Percentiles rank a stretch among this genome's conserved stretches.
Conservation (phyloP, 2,888 invertebrate species). For the Mimas tiliae region DNA sequence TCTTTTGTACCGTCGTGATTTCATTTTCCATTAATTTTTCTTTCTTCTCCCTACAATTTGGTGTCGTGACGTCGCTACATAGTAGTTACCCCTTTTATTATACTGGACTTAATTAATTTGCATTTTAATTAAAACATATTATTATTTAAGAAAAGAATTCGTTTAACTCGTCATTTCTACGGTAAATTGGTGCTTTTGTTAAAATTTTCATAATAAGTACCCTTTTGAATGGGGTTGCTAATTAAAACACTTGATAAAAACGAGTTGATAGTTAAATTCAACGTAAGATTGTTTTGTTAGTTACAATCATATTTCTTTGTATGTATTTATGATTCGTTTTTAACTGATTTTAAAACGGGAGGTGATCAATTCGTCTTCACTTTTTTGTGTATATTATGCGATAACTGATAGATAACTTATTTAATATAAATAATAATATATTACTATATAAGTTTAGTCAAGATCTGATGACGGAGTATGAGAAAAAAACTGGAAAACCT, state of each 20-base stretch:
- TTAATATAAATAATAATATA: too few relatives aligned
- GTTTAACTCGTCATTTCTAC: constrained; percentile 50
- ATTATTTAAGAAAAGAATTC: constrained; percentile 64
- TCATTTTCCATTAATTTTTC: constrained; percentile 85
- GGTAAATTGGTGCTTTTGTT: constrained; percentile 52
- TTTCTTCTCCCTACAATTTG: constrained; percentile 87
- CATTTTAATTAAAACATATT: constrained; percentile 83
- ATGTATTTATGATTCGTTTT: constrained; percentile 3
- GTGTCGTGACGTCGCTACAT: constrained; percentile 78
- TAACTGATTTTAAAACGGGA: too few relatives aligned
- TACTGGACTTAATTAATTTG: constrained; percentile 81
- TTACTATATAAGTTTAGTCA: too few relatives aligned
- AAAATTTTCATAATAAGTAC: constrained; percentile 41
- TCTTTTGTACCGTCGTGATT: constrained; percentile 83
- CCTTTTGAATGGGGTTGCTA: constrained; percentile 33
- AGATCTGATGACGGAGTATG: too few relatives aligned
- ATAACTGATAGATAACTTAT: too few relatives aligned
- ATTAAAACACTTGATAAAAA: constrained; percentile 28
- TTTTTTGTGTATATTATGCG: too few relatives aligned
- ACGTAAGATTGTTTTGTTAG: constrained; percentile 9
- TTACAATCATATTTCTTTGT: constrained; percentile 17
- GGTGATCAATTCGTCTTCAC: too few relatives aligned
- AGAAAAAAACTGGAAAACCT: too few relatives aligned
- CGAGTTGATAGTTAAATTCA: constrained; percentile 14
- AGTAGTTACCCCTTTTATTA: constrained; percentile 82